Percentiles rank a stretch among this genome's conserved stretches.
Conservation (phyloP, 2,113 vertebrate species). For the Dryoscopus gambensis region DNA sequence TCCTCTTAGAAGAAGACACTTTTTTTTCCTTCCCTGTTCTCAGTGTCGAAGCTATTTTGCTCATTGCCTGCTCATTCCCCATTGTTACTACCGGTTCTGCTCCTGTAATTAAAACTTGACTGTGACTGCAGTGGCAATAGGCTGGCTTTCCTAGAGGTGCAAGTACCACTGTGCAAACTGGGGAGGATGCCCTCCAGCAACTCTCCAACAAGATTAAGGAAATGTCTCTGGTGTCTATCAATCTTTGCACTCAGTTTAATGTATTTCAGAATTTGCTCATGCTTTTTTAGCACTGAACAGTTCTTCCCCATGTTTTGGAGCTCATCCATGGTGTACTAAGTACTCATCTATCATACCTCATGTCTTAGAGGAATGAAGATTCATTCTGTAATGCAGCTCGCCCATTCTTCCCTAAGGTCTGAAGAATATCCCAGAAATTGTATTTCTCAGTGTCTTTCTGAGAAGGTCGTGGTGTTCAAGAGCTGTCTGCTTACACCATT, state of each 20-base stretch:
- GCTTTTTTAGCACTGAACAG: conserved; percentile 18
- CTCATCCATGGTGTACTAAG: conserved; percentile 20
- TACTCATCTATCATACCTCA: conserved; percentile 25
- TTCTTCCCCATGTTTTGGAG: conserved; percentile 25
- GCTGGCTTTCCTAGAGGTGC: conserved; percentile 1
- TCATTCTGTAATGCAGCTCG: neutral
- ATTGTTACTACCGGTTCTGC: neutral
- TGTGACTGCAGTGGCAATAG: neutral
- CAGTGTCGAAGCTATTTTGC: neutral
- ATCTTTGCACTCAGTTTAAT: conserved; percentile 21
- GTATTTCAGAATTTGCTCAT: conserved; percentile 41
- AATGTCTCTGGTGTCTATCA: conserved; percentile 53
- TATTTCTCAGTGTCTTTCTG: conserved; percentile 12
- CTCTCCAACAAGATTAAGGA: conserved; percentile 52
- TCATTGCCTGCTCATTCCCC: neutral
- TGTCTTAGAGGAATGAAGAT: conserved; percentile 4
- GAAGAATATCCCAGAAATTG: neutral
- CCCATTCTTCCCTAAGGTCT: conserved; percentile 3
- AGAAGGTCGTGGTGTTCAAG: neutral
- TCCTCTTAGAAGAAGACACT: neutral
- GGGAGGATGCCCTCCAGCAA: conserved; percentile 36
- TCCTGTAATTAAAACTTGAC: conserved; percentile 25
- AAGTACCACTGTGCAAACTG: neutral
- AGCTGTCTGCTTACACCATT: neutral
- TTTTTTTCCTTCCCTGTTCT: conserved; percentile 34